Percentiles rank a stretch among this genome's conserved stretches.
phyloP scores from a whole-genome alignment of 2,113 vertebrate species.

The Craseonycteris thonglongyai region DNA sequence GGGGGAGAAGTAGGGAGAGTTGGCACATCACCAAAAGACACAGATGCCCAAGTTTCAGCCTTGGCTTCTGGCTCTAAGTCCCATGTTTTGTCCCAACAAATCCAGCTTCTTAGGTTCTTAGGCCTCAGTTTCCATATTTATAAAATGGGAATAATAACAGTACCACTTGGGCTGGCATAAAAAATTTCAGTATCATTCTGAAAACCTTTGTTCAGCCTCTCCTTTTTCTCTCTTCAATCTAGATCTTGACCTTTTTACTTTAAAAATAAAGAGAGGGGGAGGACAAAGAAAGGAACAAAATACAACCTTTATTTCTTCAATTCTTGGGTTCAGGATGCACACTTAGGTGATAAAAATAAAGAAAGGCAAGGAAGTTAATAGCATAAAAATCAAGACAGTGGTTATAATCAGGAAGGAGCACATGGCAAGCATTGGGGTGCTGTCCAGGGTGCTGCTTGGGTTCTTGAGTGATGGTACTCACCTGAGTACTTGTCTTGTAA shows the following conservation, averaged over 20 bases:
- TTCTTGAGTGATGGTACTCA: background rate
- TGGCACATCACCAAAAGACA: background rate
- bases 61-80: background rate
- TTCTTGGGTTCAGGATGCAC: background rate
- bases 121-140: background rate
- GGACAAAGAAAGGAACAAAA: background rate
- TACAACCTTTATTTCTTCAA: background rate
- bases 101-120: background rate
- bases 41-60: background rate
- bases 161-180: background rate
- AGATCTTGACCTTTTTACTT: background rate
- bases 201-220: background rate
- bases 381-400: background rate
- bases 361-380: background rate
- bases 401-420: background rate
- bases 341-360: background rate
- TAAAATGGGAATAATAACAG: background rate
- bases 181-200: background rate
- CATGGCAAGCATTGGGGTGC: accelerated
- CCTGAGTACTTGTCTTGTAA: background rate
- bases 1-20: background rate
- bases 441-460: background rate
- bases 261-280: background rate
- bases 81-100: background rate
- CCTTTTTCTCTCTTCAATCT: background rate